A percentile compares a stretch with the other conserved stretches of the same genome.
Conservation (phyloP, 2,888 invertebrate genomes). For the Trachelus iudaicus region DNA sequence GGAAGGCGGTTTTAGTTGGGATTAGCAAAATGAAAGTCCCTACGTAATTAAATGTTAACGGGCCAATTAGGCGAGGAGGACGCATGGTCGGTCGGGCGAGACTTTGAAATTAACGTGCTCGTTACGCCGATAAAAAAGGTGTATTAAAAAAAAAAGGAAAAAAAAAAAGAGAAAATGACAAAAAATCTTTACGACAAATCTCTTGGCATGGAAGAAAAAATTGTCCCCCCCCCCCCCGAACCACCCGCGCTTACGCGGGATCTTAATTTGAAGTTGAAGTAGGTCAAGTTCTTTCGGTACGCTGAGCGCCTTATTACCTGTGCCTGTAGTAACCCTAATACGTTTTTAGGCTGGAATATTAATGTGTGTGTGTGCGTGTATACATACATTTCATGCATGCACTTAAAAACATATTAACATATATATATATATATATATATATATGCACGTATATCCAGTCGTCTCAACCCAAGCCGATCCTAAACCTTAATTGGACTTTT, state of each 20-base stretch:
- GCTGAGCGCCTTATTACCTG: neutral
- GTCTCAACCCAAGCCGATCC: constrained; percentile 1
- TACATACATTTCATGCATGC: too few relatives aligned
- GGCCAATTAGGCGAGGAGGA: neutral
- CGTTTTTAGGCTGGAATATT: neutral
- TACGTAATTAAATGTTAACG: neutral
- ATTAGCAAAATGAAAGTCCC: neutral
- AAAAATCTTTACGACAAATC: too few relatives aligned
- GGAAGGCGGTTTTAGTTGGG: neutral
- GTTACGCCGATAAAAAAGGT: neutral
- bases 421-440: too few relatives aligned
- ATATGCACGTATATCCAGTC: too few relatives aligned
- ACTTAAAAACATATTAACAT: too few relatives aligned
- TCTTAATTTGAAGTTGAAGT: neutral
- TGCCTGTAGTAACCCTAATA: neutral
- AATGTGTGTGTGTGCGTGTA: too few relatives aligned
- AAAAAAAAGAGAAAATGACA: too few relatives aligned
- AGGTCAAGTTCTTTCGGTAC: neutral
- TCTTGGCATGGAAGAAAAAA: neutral
- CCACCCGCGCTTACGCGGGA: neutral
- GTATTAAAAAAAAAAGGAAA: neutral
- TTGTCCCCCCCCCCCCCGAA: too few relatives aligned
- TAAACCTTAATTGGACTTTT: constrained; percentile 35
- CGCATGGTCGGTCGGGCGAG: neutral
- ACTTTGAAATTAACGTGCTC: neutral